Evolutionary conservation across 2,113 vertebrate species (phyloP).

Genomic region (Loxodonta africana): DNA sequence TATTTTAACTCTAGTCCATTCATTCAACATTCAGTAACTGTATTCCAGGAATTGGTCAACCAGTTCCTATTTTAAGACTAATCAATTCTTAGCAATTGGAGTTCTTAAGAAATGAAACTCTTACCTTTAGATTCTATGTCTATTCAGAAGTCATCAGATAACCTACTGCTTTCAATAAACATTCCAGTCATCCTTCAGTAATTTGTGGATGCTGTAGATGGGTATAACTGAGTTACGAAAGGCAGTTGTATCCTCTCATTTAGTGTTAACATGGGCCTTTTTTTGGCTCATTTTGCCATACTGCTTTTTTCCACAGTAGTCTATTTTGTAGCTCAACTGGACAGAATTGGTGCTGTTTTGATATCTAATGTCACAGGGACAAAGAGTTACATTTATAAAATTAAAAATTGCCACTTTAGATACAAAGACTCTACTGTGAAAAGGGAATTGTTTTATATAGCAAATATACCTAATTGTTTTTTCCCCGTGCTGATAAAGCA

Average conservation of each 20-base stretch:
- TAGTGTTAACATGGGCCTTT: conserved; percentile 2
- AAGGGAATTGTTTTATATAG: conserved; percentile 20
- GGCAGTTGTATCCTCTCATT: conserved; percentile 29
- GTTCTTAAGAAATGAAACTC: neutral
- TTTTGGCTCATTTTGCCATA: conserved; percentile 21
- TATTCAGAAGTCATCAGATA: neutral
- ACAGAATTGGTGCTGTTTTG: conserved; percentile 30
- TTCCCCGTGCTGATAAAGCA: neutral
- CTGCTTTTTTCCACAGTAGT: conserved; percentile 21
- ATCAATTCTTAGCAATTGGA: neutral
- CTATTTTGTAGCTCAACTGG: conserved; percentile 37
- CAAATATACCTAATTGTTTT: neutral
- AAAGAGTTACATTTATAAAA: conserved; percentile 9
- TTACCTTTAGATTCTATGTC: neutral
- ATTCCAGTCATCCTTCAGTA: neutral
- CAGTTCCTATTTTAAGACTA: conserved; percentile 29
- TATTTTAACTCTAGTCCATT: neutral
- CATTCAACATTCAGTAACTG: neutral
- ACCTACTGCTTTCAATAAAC: conserved; percentile 18
- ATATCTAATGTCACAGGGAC: conserved; percentile 15
- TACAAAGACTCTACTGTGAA: conserved; percentile 27
- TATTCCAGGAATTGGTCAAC: neutral
- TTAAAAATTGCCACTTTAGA: neutral
- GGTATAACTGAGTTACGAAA: conserved; percentile 9
- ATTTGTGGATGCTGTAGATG: conserved; percentile 9